Evolutionary conservation across 2,888 invertebrate species (phyloP), one percentile per base, ranked within the genome.

Genomic region (Dicyrtoma fusca): DNA sequence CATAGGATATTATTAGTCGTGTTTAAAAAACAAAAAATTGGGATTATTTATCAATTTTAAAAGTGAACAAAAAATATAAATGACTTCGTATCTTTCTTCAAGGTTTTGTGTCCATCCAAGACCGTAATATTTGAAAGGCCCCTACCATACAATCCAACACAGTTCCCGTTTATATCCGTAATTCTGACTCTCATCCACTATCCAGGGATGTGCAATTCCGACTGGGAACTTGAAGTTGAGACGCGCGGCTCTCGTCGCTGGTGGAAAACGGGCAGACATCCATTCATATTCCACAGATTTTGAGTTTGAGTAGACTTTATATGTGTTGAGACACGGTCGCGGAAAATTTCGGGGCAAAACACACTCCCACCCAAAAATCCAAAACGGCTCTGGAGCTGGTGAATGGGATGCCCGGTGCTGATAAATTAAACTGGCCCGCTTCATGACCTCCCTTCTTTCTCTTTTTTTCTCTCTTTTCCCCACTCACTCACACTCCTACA

Each of bases 341-440:
- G 55, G 23, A 23, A 55, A 23, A 55, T 11, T 4, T 10, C 17
- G 13, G 25, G 25, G 23, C 21, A 57, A 57, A 57, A 57, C 6
- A 3, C 57, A 23, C 57, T 25, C 57, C 21, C 57, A 21, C 25
- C 21, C 21, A 34, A 57, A 57, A 57, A n/a, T n/a, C n/a, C n/a
- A n/a, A n/a, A n/a, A n/a, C n/a, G n/a, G n/a, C n/a, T n/a, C n/a
- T n/a, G n/a, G n/a, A n/a, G n/a, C n/a, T 57, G 57, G 21, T 23
- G 26, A 53, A 57, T 57, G 57, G 21, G 57, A 57, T 57, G 23
- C 57, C 57, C 57, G 57, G 57, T 23, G 23, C 25, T 57, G 57
- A 57, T 57, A 57, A 57, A 57, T 57, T 57, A 57, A 57, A 57
- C 57, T 57, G 57, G 57, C 26, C 57, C 26, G 21, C 57, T 57